A percentile compares a stretch with the other conserved stretches of the same genome.
Conservation (phyloP, 2,797 vertebrate species). For the Valencia hispanica region DNA sequence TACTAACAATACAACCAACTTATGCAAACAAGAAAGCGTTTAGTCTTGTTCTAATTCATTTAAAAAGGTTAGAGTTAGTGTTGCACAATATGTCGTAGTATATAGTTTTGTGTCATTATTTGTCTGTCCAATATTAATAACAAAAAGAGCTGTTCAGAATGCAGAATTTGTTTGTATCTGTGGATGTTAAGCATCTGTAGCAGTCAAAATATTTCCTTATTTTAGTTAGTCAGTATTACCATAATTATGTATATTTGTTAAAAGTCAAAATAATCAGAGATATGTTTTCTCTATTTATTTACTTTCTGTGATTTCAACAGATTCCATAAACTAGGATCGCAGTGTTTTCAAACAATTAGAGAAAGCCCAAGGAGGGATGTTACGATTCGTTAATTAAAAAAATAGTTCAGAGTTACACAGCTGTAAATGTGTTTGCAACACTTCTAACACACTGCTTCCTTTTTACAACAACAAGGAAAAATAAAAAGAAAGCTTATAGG, state of each 20-base stretch:
- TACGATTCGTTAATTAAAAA: too few species aligned
- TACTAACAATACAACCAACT: neutral
- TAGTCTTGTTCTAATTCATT: neutral
- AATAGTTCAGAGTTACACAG: too few species aligned
- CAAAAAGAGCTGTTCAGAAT: neutral
- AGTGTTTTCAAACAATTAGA: too few species aligned
- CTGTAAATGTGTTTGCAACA: neutral
- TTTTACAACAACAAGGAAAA: neutral
- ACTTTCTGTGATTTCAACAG: too few species aligned
- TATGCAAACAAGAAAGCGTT: neutral
- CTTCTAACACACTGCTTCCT: neutral
- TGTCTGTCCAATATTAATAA: neutral
- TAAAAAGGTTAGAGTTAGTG: neutral
- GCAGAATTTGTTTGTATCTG: neutral
- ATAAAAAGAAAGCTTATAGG: too few species aligned
- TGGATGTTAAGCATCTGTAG: neutral
- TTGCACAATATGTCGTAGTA: neutral
- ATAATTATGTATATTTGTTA: too few species aligned
- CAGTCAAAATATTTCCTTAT: neutral
- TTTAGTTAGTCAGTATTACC: neutral
- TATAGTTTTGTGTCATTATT: neutral
- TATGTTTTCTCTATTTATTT: too few species aligned
- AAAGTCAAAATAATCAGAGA: too few species aligned
- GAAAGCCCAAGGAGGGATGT: too few species aligned
- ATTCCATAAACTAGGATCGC: too few species aligned